These are phyloP conservation scores for Mixornis gularis DNA, from an alignment of 2,113 vertebrate genomes.

Conservation along the genomic window DNA sequence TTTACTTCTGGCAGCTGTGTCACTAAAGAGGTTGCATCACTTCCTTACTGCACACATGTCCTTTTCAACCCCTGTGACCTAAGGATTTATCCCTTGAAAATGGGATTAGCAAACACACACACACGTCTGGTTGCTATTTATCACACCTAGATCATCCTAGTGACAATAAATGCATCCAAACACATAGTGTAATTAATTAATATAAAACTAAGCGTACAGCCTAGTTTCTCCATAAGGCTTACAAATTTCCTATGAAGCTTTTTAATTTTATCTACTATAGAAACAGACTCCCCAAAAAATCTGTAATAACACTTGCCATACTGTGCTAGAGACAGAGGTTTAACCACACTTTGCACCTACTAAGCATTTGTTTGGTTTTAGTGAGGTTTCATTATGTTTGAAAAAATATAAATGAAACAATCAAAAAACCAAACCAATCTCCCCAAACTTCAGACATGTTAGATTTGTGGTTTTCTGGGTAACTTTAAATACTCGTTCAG, in stretches of 20 bases:
- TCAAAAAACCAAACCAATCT: not conserved
- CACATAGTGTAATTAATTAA: not conserved
- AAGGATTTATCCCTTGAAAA: not conserved
- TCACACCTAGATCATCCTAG: not conserved
- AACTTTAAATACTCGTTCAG: not conserved
- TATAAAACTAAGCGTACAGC: not conserved
- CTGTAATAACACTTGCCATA: not conserved
- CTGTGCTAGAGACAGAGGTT: not conserved
- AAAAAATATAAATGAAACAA: not conserved
- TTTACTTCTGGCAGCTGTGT: not conserved
- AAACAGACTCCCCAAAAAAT: not conserved
- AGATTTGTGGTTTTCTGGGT: not conserved
- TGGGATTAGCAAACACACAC: not conserved
- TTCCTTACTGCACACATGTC: not conserved
- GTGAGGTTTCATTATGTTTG: not conserved
- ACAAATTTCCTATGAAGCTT: not conserved
- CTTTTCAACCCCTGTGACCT: not conserved
- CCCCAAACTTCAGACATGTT: not conserved
- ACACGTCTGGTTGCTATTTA: not conserved
- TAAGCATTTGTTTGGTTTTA: not conserved
- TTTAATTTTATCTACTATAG: not conserved
- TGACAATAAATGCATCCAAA: not conserved
- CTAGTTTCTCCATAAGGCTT: not conserved
- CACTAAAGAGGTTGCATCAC: not conserved
- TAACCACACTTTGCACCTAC: not conserved